These are phyloP conservation scores for Dryadula phaetusa DNA, from an alignment of 2,888 invertebrate species.

Conservation along the genomic window DNA sequence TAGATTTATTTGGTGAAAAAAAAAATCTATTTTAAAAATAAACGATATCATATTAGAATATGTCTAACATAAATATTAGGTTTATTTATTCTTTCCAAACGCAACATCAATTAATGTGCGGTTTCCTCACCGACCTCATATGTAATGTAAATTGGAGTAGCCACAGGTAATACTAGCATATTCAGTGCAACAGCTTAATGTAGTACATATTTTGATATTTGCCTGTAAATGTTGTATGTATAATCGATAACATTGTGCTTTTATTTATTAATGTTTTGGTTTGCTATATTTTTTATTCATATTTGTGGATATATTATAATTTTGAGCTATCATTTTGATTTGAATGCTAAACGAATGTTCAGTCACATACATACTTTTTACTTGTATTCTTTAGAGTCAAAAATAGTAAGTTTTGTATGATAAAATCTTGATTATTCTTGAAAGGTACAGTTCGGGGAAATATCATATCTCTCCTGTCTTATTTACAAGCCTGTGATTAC, in stretches of 20 bases:
- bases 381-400: no score
- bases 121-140: slow-evolving; percentile 25
- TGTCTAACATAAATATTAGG: not conserved
- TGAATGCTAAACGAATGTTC: no score
- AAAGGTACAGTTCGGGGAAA: not conserved
- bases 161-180: slow-evolving; percentile 2
- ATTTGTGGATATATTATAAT: no score
- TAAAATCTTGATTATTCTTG: no score
- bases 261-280: not conserved
- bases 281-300: no score
- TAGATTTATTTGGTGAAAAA: no score
- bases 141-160: slow-evolving; percentile 20
- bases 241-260: not conserved
- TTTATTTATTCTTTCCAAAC: slow-evolving; percentile 28
- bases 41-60: no score
- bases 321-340: no score
- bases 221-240: not conserved
- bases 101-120: slow-evolving; percentile 33
- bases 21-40: no score
- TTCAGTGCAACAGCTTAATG: slow-evolving; percentile 8
- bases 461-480: not conserved
- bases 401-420: no score
- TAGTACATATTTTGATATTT: not conserved
- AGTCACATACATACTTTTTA: no score
- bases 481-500: not conserved